Base-by-base conservation (phyloP, 2,113 vertebrate species). In the Hypanus sabinus region DNA sequence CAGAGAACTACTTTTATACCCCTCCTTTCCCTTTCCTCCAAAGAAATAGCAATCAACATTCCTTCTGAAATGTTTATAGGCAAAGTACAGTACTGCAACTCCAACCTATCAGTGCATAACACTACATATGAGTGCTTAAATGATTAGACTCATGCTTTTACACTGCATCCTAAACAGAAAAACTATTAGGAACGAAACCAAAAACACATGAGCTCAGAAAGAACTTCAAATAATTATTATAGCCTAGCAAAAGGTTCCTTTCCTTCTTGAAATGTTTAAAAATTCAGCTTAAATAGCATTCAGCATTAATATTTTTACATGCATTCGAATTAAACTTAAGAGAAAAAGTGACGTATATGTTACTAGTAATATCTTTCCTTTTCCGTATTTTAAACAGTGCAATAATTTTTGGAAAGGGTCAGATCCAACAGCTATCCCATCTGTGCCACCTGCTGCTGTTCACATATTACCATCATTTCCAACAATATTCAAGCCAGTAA, bases 391-490 rank as follows among this genome's bases (percentile, higher is more conserved):
- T 38, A 73, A 73, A 93, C 91, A 33, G 38, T 73, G 36, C 70
- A 93, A 70, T 73, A 38, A 73, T 73, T 93, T 93, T 93, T 93
- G 70, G 91, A 93, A 93, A 73, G 65, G 65, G 70, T 73, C 91
- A 73, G 68, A 55, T 12, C 70, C 68, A 93, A 93, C 68, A 55
- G 33, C 70, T 70, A 73, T 46, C 38, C 91, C 68, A 75, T 71
- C 68, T 93, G 91, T 90, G 91, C 65, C n/a, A 73, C 70, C 91
- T 73, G 70, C 91, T 93, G 91, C 70, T 93, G 68, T 55, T 93
- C 68, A 71, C 70, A 93, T 93, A 93, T 73, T 73, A 93, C 36
- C 24, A 24, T 71, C 68, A 71, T 73, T 93, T 93, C 70, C 91
- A 93, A 55, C 73, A 93, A 93, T 73, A 93, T 71, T 7, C 68